Evolutionary conservation across 2,888 invertebrate genomes (phyloP), one percentile per base, ranked within the genome.

Genomic region (Pristionchus mayeri): DNA sequence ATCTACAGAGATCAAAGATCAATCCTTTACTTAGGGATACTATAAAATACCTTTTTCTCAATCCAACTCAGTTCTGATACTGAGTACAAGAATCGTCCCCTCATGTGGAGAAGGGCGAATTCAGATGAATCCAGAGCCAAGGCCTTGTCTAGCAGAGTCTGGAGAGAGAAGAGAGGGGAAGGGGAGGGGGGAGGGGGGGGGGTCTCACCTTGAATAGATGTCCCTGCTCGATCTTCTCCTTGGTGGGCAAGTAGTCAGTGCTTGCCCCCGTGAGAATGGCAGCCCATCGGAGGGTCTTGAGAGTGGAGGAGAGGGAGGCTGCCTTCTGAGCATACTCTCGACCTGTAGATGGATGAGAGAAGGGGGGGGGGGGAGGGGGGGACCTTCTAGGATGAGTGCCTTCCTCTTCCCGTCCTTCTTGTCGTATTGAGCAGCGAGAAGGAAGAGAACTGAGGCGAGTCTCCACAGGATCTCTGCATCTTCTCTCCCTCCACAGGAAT

Each of bases 171-270:
- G 27, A n/a, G 9, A 11, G 21, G 6, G 13, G 44, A 44, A n/a
- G n/a, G n/a, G n/a, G n/a, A n/a, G n/a, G n/a, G n/a, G n/a, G n/a
- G n/a, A n/a, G n/a, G 44, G 44, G 44, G 44, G 6, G 44, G 6
- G 6, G 44, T 44, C 13, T 44, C 44, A 89, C 90, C 86, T 92
- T 92, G 88, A 92, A 92, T 37, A 88, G 85, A 79, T 88, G 89
- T 50, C 91, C 92, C 85, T 89, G 87, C 82, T 91, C 88, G 85
- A 92, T 92, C 75, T 88, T 88, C 82, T 92, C 92, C 85, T 92
- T 92, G 13, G 91, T 91, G 16, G 90, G 90, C n/a, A 89, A 67
- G 67, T 85, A 89, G 84, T 91, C 91, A 60, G 91, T 89, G n/a
- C 86, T 27, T 37, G 87, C 86, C 37, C 92, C 92, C 18, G 88